Percentiles rank a stretch among this genome's conserved stretches.
Evolutionary conservation across 1,140 invertebrate genomes (phyloP).

Genomic region (Octopus bimaculoides): DNA sequence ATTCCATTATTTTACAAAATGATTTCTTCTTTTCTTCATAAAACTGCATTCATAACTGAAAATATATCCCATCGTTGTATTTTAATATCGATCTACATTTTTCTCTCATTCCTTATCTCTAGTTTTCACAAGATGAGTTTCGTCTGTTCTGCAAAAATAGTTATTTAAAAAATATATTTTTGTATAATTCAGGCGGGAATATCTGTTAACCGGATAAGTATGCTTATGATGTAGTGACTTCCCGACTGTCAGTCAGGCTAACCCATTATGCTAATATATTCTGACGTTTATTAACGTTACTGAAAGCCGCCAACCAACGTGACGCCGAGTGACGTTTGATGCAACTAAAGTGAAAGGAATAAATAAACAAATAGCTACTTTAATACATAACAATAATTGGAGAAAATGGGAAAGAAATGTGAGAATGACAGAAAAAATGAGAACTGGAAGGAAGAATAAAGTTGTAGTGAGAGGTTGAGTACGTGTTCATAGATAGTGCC

Average conservation of each 20-base stretch:
- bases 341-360: background rate
- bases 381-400: background rate
- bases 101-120: background rate
- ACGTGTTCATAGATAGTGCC: no score
- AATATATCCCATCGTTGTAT: background rate
- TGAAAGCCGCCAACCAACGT: background rate
- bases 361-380: background rate
- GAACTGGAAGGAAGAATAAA: background rate
- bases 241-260: background rate
- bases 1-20: background rate
- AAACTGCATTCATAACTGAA: background rate
- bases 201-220: background rate
- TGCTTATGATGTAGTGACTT: background rate
- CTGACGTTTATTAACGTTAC: conserved; percentile 7
- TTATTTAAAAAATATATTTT: background rate
- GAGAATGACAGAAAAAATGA: background rate
- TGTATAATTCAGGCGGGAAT: background rate
- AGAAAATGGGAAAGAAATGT: background rate
- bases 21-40: background rate
- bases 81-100: background rate
- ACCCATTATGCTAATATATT: conserved; percentile 8
- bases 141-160: background rate
- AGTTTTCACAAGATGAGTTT: background rate
- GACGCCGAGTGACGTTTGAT: background rate
- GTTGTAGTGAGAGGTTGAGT: background rate